phyloP scores from a whole-genome alignment of 2,888 invertebrate species.

The Arrhopalites spinosus region DNA sequence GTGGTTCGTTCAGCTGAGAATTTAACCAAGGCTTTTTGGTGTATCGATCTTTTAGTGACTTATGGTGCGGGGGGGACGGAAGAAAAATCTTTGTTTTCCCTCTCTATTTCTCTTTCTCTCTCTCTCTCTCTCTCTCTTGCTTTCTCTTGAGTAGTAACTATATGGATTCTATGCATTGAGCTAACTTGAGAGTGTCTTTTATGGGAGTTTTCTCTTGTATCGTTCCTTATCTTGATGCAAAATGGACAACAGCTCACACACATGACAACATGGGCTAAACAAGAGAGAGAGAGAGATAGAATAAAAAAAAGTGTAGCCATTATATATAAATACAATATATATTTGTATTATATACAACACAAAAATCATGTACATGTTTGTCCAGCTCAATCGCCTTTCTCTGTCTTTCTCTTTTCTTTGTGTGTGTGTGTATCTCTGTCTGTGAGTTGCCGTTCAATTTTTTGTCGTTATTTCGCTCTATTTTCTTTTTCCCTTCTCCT shows the following conservation, averaged over 20 bases:
- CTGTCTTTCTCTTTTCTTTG: neutral
- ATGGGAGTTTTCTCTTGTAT: conserved; percentile 22
- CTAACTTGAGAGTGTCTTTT: conserved; percentile 29
- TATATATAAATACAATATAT: conserved; percentile 3
- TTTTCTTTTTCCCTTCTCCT: conserved; percentile 23
- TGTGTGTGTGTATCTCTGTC: no score
- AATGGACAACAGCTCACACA: conserved; percentile 19
- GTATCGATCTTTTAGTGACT: conserved; percentile 37
- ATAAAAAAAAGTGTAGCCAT: neutral
- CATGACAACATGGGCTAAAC: neutral
- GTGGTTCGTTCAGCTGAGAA: conserved; percentile 29
- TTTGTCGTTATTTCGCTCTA: conserved; percentile 19
- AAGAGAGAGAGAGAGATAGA: neutral
- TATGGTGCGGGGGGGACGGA: conserved; percentile 27
- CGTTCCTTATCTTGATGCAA: conserved; percentile 29
- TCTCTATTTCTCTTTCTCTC: conserved; percentile 12
- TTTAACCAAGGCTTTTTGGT: conserved; percentile 36
- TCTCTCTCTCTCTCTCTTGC: neutral
- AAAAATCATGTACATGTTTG: conserved; percentile 17
- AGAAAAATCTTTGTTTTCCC: conserved; percentile 32
- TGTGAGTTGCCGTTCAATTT: conserved; percentile 15
- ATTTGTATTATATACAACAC: neutral
- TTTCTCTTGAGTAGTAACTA: neutral
- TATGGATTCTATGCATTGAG: neutral
- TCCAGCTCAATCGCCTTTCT: conserved; percentile 19